These are phyloP conservation scores for Arizona elegans DNA, from an alignment of 2,113 vertebrate species.

Conservation along the genomic window DNA sequence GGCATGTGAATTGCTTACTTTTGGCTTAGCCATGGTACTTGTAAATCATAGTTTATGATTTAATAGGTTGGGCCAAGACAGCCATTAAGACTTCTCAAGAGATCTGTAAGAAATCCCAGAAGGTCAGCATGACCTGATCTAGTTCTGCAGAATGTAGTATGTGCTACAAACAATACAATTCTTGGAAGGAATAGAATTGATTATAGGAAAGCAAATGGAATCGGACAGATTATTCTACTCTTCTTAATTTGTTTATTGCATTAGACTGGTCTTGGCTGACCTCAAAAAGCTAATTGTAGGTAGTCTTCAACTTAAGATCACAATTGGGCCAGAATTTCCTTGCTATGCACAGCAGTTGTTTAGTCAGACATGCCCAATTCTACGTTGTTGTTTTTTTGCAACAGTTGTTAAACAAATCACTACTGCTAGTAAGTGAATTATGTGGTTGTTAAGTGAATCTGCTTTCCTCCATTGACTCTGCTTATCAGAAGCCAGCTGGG, in stretches of 20 bases:
- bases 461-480: background rate
- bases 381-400: background rate
- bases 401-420: background rate
- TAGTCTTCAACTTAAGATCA: background rate
- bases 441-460: background rate
- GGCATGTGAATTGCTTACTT: background rate
- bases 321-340: background rate
- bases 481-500: background rate
- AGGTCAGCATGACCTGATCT: background rate
- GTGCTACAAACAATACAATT: background rate
- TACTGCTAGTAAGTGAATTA: background rate
- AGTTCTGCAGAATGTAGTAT: background rate
- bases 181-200: background rate
- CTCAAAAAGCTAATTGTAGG: background rate
- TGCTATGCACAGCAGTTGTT: background rate
- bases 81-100: background rate
- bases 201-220: background rate
- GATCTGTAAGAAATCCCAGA: background rate
- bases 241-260: background rate
- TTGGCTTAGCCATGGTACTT: background rate
- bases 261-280: background rate
- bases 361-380: background rate
- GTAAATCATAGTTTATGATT: background rate
- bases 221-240: background rate
- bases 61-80: background rate